phyloP scores from a whole-genome alignment of 2,113 vertebrate species.

The Heterotilapia buettikoferi region DNA sequence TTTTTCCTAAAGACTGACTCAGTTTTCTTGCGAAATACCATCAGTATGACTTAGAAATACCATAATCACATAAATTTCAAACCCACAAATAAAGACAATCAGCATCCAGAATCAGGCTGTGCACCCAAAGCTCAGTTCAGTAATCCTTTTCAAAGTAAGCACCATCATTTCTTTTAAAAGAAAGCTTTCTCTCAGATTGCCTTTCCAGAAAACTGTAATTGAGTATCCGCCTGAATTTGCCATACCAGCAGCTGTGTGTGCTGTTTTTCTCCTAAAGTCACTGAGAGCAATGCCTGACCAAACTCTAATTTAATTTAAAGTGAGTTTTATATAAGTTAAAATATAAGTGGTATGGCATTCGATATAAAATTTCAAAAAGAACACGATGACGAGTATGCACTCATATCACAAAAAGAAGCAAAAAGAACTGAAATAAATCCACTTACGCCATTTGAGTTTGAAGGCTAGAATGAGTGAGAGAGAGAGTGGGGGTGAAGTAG shows the following conservation, averaged over 20 bases:
- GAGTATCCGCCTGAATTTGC: neutral
- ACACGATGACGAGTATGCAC: neutral
- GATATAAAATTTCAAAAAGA: neutral
- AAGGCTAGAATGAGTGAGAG: constrained; percentile 3
- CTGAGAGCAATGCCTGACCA: constrained; percentile 9
- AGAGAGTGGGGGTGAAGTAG: neutral
- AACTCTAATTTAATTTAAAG: constrained; percentile 7
- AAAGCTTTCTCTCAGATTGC: neutral
- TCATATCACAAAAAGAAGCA: neutral
- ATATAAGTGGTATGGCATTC: neutral
- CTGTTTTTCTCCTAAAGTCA: neutral
- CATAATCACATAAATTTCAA: neutral
- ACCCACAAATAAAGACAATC: neutral
- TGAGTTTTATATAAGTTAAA: neutral
- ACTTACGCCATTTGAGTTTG: constrained; percentile 15
- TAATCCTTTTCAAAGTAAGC: neutral
- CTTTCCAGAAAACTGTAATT: neutral
- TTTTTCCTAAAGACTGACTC: neutral
- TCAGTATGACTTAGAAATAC: neutral
- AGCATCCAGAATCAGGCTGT: neutral
- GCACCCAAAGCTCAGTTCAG: neutral
- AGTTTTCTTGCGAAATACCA: neutral
- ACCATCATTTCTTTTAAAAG: neutral
- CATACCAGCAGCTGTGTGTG: neutral
- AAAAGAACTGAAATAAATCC: constrained; percentile 6